A percentile compares a stretch with the other conserved stretches of the same genome.
These are phyloP conservation scores for Tipula helvola DNA, from an alignment of 2,888 invertebrate species.

Conservation along the genomic window DNA sequence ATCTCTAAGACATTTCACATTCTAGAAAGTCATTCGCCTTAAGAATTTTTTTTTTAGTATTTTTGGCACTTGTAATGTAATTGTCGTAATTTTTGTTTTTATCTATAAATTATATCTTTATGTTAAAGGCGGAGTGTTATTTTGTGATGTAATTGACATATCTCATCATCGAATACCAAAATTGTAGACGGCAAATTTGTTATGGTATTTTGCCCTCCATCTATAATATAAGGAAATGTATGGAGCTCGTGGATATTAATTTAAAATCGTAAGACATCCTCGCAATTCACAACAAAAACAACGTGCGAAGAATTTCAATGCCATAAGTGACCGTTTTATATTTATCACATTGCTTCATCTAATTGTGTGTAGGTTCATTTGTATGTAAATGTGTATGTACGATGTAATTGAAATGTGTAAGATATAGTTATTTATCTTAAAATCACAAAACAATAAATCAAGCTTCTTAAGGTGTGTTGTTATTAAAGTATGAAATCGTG, in stretches of 20 bases:
- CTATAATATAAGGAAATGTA: background rate
- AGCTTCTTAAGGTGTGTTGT: background rate
- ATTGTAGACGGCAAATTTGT: background rate
- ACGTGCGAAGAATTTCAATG: background rate
- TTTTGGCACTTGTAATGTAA: slow-evolving; percentile 4
- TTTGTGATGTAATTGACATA: background rate
- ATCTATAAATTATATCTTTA: background rate
- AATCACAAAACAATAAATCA: background rate
- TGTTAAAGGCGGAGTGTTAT: background rate
- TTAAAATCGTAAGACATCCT: background rate
- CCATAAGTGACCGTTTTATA: background rate
- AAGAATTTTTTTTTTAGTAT: background rate
- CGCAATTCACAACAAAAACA: background rate
- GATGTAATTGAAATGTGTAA: background rate
- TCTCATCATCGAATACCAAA: background rate
- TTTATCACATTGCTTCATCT: background rate
- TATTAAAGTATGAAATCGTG: background rate
- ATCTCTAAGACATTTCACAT: background rate
- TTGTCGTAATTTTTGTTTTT: background rate
- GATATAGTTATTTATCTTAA: background rate
- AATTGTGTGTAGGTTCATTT: background rate
- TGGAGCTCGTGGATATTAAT: background rate
- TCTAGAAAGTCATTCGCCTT: background rate
- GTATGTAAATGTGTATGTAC: background rate
- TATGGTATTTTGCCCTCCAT: background rate